Base-by-base conservation (phyloP, 2,888 invertebrate species). In the Epinotia ramella region DNA sequence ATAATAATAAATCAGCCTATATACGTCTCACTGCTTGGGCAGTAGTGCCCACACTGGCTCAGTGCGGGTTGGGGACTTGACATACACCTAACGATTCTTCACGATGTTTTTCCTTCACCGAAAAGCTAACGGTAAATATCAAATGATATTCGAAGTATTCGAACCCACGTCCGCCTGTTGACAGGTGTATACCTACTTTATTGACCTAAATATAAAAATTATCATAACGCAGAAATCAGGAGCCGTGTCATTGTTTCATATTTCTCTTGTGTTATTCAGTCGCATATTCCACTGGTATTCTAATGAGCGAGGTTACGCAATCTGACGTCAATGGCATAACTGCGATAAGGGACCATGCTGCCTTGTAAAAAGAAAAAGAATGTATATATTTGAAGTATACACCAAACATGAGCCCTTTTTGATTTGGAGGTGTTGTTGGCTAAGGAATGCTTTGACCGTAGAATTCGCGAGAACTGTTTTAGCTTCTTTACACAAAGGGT, bases 241-340 rank as follows among this genome's bases (percentile, higher is more conserved):
- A 53, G 18, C 33, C 24, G 12, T 53, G 16, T 24, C 46, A 33
- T 44, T 49, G 62, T 62, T 63, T 20, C 57, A 65, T 66, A 63
- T 56, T 63, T 73, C 56, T 28, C 46, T 63, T 46, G n/a, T 46
- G 46, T 24, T 24, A n/a, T 46, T 69, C 68, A 46, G 59, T 16
- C 44, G 56, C 63, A 56, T 65, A 56, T 53, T 57, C 53, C 40
- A 24, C 65, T 62, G 56, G n/a, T 63, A 69, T 69, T 69, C 44
- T 46, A 74, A 74, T 65, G 64, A 69, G 59, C 64, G 49, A 56
- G 56, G 53, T 53, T 63, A 28, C 49, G 28, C 49, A 49, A 46
- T 66, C n/a, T 70, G 74, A 74, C 74, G 74, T 74, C 74, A 74
- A 74, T 70, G 57, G 64, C 70, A 70, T 74, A 74, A 40, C 59